Base-by-base conservation (phyloP, 2,888 invertebrate genomes). In the Corythucha ciliata region DNA sequence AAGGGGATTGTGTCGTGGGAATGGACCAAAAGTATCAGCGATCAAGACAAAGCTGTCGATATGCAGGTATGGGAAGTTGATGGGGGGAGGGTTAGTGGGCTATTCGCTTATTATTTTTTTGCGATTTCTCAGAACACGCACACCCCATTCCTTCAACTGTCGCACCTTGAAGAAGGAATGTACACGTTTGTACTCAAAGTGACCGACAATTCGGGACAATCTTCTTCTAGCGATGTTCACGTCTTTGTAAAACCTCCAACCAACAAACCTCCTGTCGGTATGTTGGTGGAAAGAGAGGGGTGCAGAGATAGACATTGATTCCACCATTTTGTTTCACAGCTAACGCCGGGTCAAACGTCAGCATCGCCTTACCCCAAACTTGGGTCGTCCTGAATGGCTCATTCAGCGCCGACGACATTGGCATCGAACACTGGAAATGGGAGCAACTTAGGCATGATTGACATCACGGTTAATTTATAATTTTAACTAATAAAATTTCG, bases 101-200 rank as follows among this genome's bases (percentile, higher is more conserved):
- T 27, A 51, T 12, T 12, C 10, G 12, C 10, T 29, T 29, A 29
- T 10, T 10, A 10, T 29, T 10, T 27, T 44, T 26, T 42, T 2
- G 41, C 33, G 40, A 22, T 47, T 20, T 56, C 55, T 4, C 60
- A 93, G 74, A 88, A 92, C 61, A 92, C 92, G 0, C 78, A 89
- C 62, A 91, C 90, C 0, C 89, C 92, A 0, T 88, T 84, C 64
- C 75, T 93, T 33, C 81, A 84, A 70, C 71, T 94, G 10, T 89
- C 90, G 1, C 88, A 93, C 69, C 74, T 94, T 40, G 89, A 92
- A 63, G 87, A 89, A 65, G 94, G 94, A 37, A 85, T 92, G 72
- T 96, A 94, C 67, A 90, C 89, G 1, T 94, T 93, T 70, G 83
- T 85, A 5, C 70, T 94, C 37, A 89, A 88, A 72, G 94, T 94